Conservation (phyloP, 2,888 invertebrate genomes). For the Lutraria lutraria region DNA sequence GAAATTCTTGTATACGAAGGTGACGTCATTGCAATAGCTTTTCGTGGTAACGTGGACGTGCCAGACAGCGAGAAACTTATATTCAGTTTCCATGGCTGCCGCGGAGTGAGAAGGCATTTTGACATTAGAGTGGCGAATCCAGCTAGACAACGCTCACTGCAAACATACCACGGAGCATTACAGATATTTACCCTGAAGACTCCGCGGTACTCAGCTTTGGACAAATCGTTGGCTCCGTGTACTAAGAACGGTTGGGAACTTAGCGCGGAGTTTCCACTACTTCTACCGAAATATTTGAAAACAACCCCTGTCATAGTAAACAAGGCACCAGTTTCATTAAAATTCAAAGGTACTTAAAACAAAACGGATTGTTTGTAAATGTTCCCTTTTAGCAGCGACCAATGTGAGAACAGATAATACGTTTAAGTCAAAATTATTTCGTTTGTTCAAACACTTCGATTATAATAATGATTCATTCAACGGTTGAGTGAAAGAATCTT, state of each 20-base stretch:
- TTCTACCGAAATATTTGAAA: slow-evolving; percentile 60
- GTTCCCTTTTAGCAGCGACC: not conserved
- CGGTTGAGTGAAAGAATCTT: no score
- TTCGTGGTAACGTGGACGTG: slow-evolving; percentile 61
- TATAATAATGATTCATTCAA: no score
- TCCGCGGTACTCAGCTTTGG: slow-evolving; percentile 31
- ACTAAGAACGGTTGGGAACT: slow-evolving; percentile 54
- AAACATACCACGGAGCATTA: slow-evolving; percentile 58
- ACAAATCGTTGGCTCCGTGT: slow-evolving; percentile 40
- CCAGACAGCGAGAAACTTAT: slow-evolving; percentile 43
- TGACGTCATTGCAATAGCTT: slow-evolving; percentile 54
- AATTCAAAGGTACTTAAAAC: slow-evolving; percentile 53
- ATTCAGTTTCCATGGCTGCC: slow-evolving; percentile 61
- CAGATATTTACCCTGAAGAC: slow-evolving; percentile 51
- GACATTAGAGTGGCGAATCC: slow-evolving; percentile 56
- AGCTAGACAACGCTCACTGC: slow-evolving; percentile 59
- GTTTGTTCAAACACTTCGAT: no score
- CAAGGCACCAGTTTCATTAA: slow-evolving; percentile 55
- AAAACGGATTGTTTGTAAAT: not conserved
- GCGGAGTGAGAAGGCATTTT: slow-evolving; percentile 51
- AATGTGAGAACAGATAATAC: no score
- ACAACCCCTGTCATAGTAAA: slow-evolving; percentile 50
- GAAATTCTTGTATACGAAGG: slow-evolving; percentile 49
- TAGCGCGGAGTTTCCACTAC: slow-evolving; percentile 54
- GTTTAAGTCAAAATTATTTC: no score